phyloP scores from a whole-genome alignment of 37 sponge, comb jelly and placozoan species.

The Aplysina aerophoba region DNA sequence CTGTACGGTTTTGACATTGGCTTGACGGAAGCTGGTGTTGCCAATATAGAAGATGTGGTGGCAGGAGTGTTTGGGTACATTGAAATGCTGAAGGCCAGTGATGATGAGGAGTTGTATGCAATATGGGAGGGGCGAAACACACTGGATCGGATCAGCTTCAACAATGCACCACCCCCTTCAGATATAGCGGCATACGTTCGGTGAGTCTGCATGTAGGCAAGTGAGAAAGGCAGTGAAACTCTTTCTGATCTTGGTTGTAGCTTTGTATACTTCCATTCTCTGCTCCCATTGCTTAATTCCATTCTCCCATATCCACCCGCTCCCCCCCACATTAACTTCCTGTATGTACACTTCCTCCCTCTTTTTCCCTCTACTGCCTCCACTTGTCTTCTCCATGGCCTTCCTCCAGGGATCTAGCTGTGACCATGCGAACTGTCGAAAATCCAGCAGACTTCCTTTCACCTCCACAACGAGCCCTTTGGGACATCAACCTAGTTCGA shows the following conservation, averaged over 20 bases:
- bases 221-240: too few species aligned
- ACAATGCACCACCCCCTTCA: constrained; percentile 30
- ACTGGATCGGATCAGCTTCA: constrained; percentile 27
- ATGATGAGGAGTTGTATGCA: neutral
- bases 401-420: constrained; percentile 40
- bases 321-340: too few species aligned
- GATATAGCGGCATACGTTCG: neutral
- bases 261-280: too few species aligned
- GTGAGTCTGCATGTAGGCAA: neutral
- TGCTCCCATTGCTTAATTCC: too few species aligned
- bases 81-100: constrained; percentile 1
- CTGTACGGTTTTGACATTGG: constrained; percentile 38
- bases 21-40: constrained; percentile 48
- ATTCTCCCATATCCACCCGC: too few species aligned
- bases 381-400: too few species aligned
- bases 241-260: too few species aligned
- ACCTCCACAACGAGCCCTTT: constrained; percentile 51
- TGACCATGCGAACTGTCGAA: constrained; percentile 48
- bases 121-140: constrained; percentile 39
- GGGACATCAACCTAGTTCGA: constrained; percentile 32
- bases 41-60: constrained; percentile 43
- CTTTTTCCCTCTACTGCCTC: too few species aligned
- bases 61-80: constrained; percentile 42
- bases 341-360: too few species aligned
- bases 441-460: constrained; percentile 70